Conservation (phyloP, 2,113 vertebrate species). For the Scartelaos histophorus region DNA sequence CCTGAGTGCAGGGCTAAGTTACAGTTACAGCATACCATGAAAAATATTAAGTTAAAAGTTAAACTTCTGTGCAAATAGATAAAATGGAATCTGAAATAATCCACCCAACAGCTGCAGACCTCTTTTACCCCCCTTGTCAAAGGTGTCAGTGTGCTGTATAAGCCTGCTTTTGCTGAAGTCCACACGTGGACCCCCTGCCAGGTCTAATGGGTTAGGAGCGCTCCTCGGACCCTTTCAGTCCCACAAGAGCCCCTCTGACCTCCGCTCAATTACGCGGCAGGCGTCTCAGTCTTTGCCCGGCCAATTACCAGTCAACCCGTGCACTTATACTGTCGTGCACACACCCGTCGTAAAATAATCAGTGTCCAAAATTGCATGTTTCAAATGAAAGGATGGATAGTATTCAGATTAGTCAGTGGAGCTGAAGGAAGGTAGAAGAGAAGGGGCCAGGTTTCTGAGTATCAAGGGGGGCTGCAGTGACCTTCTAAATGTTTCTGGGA, state of each 20-base stretch:
- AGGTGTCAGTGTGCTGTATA: constrained; percentile 44
- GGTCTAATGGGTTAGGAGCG: constrained; percentile 69
- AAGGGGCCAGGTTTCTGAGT: constrained; percentile 48
- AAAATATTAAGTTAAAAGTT: background rate
- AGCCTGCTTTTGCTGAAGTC: constrained; percentile 46
- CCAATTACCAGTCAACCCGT: constrained; percentile 75
- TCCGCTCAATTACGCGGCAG: constrained; percentile 74
- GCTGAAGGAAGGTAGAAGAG: constrained; percentile 65
- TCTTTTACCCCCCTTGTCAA: constrained; percentile 29
- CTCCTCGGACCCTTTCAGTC: constrained; percentile 71
- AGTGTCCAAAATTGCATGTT: constrained; percentile 66
- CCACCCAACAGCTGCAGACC: constrained; percentile 26
- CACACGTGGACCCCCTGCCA: constrained; percentile 69
- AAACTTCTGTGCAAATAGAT: background rate
- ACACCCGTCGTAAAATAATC: constrained; percentile 73
- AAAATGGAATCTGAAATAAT: background rate
- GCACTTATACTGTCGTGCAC: constrained; percentile 65
- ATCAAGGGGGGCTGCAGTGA: constrained; percentile 34
- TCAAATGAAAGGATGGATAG: constrained; percentile 62
- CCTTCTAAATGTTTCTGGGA: constrained; percentile 50
- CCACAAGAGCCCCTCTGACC: constrained; percentile 52
- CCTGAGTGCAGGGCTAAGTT: background rate
- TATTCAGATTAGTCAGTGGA: constrained; percentile 73
- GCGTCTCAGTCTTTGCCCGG: constrained; percentile 73
- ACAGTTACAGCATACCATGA: background rate